A percentile compares a stretch with the other conserved stretches of the same genome.
These are phyloP conservation scores for Agrochola lychnidis DNA, from an alignment of 2,888 invertebrate genomes.

Conservation along the genomic window DNA sequence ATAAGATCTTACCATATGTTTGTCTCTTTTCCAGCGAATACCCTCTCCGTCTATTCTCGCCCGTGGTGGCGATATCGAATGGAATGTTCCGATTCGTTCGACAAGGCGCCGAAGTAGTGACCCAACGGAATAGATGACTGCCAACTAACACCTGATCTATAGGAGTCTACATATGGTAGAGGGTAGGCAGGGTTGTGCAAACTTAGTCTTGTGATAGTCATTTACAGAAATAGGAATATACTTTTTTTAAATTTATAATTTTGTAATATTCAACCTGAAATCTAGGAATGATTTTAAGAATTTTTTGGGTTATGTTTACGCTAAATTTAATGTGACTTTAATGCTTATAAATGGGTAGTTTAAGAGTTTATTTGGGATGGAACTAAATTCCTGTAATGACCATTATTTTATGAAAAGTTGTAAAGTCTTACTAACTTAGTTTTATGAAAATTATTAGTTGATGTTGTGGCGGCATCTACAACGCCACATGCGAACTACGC, in stretches of 20 bases:
- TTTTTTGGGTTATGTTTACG: conserved; percentile 14
- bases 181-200: conserved; percentile 67
- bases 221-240: conserved; percentile 14
- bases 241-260: background rate
- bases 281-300: conserved; percentile 8
- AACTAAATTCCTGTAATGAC: background rate
- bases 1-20: conserved; percentile 1
- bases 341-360: background rate
- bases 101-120: conserved; percentile 81
- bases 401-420: background rate
- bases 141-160: conserved; percentile 32
- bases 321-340: conserved; percentile 8
- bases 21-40: conserved; percentile 90
- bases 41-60: conserved; percentile 95
- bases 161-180: conserved; percentile 34
- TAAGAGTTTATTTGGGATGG: background rate
- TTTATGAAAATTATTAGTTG: background rate
- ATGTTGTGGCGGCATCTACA: background rate
- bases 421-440: background rate
- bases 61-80: conserved; percentile 96
- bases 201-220: conserved; percentile 53
- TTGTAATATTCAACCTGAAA: background rate
- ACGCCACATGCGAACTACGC: too few species aligned
- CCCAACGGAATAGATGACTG: conserved; percentile 81
- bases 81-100: conserved; percentile 92